These are phyloP conservation scores for Phasia obesa DNA, from an alignment of 2,888 invertebrate genomes.

Conservation along the genomic window DNA sequence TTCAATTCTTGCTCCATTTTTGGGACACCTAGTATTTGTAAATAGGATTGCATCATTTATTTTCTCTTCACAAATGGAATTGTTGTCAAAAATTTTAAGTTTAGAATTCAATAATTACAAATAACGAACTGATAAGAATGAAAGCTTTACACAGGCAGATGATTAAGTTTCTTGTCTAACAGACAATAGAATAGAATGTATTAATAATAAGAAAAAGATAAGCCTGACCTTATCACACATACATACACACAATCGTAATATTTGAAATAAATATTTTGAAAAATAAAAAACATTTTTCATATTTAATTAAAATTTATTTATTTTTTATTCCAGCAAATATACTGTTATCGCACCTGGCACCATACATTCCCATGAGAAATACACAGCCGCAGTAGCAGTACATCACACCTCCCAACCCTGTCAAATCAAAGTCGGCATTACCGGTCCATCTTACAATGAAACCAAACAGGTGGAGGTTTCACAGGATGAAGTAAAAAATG, in stretches of 20 bases:
- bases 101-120: no score
- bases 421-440: slow-evolving; percentile 76
- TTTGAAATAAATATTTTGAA: not conserved
- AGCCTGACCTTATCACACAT: no score
- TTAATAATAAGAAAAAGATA: no score
- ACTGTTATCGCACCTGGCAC: slow-evolving; percentile 91
- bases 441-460: slow-evolving; percentile 77
- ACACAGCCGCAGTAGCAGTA: slow-evolving; percentile 89
- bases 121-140: no score
- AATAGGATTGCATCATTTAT: no score
- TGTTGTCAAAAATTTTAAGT: no score
- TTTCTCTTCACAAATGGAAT: no score
- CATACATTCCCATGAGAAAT: slow-evolving; percentile 91
- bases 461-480: slow-evolving; percentile 74
- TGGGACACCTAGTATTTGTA: no score
- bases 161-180: no score
- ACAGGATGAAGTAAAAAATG: slow-evolving; percentile 74
- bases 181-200: no score
- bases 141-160: no score
- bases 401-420: slow-evolving; percentile 78
- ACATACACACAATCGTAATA: not conserved
- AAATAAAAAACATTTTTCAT: not conserved
- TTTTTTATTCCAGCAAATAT: slow-evolving; percentile 82
- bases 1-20: no score
- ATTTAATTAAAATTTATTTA: not conserved